These are phyloP conservation scores for Solea senegalensis DNA, from an alignment of 2,113 vertebrate genomes.

Conservation along the genomic window DNA sequence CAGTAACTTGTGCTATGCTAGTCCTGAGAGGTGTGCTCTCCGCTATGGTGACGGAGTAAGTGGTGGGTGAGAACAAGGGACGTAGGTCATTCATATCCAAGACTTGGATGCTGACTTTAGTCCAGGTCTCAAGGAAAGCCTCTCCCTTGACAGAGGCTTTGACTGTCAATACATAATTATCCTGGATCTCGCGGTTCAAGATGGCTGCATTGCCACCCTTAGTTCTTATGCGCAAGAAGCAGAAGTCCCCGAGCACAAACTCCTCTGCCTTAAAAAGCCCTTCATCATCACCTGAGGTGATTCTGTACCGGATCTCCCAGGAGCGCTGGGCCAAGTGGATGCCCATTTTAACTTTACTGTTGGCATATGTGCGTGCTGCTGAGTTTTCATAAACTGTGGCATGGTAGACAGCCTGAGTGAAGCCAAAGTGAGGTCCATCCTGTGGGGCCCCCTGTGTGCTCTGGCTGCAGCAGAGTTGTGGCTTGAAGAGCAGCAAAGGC, in stretches of 20 bases:
- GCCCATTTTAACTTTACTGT: conserved; percentile 94
- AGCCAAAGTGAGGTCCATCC: conserved; percentile 83
- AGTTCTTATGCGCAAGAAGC: conserved; percentile 96
- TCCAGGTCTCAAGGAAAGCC: conserved; percentile 90
- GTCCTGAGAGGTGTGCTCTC: conserved; percentile 96
- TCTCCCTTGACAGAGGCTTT: conserved; percentile 95
- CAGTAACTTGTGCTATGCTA: conserved; percentile 97
- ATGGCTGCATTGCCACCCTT: conserved; percentile 98
- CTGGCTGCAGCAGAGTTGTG: conserved; percentile 80
- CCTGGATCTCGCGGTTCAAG: conserved; percentile 96
- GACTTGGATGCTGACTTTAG: conserved; percentile 95
- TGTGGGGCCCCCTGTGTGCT: conserved; percentile 68
- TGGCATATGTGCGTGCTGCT: conserved; percentile 94
- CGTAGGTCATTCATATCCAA: conserved; percentile 99
- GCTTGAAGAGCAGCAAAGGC: conserved; percentile 83
- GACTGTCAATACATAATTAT: conserved; percentile 93
- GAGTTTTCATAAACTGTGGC: conserved; percentile 96
- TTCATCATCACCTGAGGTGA: conserved; percentile 96
- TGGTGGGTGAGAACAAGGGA: conserved; percentile 98
- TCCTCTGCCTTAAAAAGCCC: conserved; percentile 98
- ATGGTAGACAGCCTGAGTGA: conserved; percentile 92
- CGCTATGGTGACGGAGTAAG: conserved; percentile 93
- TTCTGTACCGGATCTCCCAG: conserved; percentile 96
- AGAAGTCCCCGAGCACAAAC: conserved; percentile 94
- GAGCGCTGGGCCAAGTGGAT: conserved; percentile 87